Evolutionary conservation across 1,140 invertebrate genomes (phyloP), one percentile per base, ranked within the genome.

Genomic region (Choristoneura fumiferana): DNA sequence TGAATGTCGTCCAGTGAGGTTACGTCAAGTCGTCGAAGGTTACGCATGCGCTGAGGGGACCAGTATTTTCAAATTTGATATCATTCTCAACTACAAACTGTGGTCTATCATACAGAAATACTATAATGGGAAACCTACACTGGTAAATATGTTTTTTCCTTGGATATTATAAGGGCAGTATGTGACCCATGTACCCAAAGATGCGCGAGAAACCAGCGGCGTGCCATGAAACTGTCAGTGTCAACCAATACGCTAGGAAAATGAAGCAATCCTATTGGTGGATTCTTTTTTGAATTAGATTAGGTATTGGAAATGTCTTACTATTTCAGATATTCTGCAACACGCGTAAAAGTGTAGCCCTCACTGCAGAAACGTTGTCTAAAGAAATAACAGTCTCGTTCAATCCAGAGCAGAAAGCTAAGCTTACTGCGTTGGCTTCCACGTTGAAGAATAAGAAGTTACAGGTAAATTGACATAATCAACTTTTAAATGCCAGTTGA

Each of bases 41-140:
- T 96, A 93, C 72, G 89, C 89, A 0, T 92, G 87, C 57, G 36
- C 77, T 37, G 73, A 82, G 68, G 60, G 85, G 65, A 65, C 91
- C 80, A 70, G 91, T 39, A 81, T 93, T 39, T 97, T 95, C 74
- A 92, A 93, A 64, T 97, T 96, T 86, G 95, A 96, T 74, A 89
- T 96, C 53, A 91, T 89, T 8, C 90, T 96, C 14, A 95, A 91
- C 71, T 96, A 96, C 76, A 95, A 94, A 81, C 78, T 96, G 0
- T 90, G 91, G 65, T 73, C 87, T 0, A 90, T 96, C 22, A 93
- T 97, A 60, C 86, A 92, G 52, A 92, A 92, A 68, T 94, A 96
- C 86, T 92, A 94, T 36, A 87, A 94, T 17, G 91, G 92, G 15
- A 95, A 95, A 86, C 95, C 95, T 13, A 93, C 94, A 8, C 84